These are phyloP conservation scores for Lerista edwardsae DNA, from an alignment of 2,797 vertebrate species.

Conservation along the genomic window DNA sequence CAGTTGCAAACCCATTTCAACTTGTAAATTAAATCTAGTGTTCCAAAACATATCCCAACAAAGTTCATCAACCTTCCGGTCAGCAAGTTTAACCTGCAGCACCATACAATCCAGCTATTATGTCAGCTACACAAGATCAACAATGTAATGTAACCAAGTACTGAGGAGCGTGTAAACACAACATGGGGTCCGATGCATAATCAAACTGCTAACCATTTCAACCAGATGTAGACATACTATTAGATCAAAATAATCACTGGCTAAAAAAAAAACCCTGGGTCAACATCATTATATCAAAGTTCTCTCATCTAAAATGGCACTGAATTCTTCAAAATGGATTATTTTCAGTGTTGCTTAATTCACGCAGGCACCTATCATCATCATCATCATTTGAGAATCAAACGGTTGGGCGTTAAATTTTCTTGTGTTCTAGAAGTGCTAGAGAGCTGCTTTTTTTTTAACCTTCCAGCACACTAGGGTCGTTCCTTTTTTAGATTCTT, in stretches of 20 bases:
- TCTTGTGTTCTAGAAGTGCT: too few relatives aligned
- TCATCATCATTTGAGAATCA: background rate
- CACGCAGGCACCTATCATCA: background rate
- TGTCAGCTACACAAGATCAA: background rate
- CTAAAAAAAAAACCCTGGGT: background rate
- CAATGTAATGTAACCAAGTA: background rate
- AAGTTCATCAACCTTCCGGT: too few relatives aligned
- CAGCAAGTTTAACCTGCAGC: too few relatives aligned
- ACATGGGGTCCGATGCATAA: background rate
- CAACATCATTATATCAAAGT: background rate
- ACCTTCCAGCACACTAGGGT: too few relatives aligned
- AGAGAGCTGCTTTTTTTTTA: too few relatives aligned
- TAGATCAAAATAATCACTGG: background rate
- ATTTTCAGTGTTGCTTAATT: background rate
- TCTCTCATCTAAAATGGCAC: background rate
- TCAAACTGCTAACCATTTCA: background rate
- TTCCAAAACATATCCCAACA: too few relatives aligned
- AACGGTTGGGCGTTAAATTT: background rate
- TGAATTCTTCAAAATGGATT: background rate
- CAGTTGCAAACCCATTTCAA: too few relatives aligned
- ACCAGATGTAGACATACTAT: background rate
- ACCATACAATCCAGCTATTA: background rate
- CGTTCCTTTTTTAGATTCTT: too few relatives aligned
- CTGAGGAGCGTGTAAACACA: background rate
- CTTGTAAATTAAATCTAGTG: too few relatives aligned